Evolutionary conservation across 2,888 invertebrate genomes (phyloP), one percentile per base, ranked within the genome.

Genomic region (Oxycera nigricornis): DNA sequence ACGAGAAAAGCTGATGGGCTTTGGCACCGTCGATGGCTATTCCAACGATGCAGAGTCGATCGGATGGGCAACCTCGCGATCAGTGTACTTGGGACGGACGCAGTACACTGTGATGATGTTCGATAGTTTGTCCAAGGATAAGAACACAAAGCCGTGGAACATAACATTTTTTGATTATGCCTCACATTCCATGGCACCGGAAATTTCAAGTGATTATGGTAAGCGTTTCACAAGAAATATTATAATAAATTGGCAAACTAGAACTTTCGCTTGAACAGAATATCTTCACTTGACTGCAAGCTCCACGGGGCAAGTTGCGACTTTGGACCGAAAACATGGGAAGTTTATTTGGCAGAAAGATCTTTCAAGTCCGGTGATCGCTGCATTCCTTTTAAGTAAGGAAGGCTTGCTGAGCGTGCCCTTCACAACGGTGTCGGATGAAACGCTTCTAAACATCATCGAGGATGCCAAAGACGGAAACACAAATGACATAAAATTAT

Each of bases 121-220:
- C 78, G 97, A 98, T 82, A 91, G 91, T 77, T 77, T 82, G 31
- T 91, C 93, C 41, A 89, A 88, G 81, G 87, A 88, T 79, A 87
- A 87, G 76, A 87, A 89, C 79, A 87, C 86, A 73, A 91, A 92
- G 81, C 91, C 91, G 77, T 98, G 98, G 98, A 98, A 99, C 86
- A 94, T 98, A 3, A 98, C 98, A 0, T 98, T 95, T 87, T 94
- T 92, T 81, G 98, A 98, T 86, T 99, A 98, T 84, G 92, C 97
- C 1, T 91, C 95, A 1, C 90, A 90, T 82, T 92, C 91, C 77
- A 94, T 92, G 91, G 91, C 90, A 59, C 90, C 91, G 68, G 92
- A 94, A 82, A 88, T 91, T 85, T 86, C 91, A 2, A 91, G 91
- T 80, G 92, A 92, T 85, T 96, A 96, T 86, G 93, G 94, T 94